phyloP scores from a whole-genome alignment of 2,888 invertebrate genomes.

The Scrobipalpa costella region DNA sequence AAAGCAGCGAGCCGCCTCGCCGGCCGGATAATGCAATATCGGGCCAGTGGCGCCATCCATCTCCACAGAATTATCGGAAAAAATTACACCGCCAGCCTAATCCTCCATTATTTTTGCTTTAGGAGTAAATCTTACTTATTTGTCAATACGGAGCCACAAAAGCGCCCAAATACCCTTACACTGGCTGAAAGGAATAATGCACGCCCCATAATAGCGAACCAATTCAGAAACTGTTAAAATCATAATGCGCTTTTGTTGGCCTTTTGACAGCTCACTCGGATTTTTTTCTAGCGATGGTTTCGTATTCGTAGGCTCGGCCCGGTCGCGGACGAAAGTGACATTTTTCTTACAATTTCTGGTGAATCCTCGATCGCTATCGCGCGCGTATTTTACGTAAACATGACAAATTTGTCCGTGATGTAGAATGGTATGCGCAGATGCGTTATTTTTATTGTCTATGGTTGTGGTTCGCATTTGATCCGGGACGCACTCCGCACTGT shows the following conservation, averaged over 20 bases:
- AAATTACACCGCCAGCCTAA: slow-evolving; percentile 63
- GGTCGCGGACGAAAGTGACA: slow-evolving; percentile 61
- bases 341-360: slow-evolving; percentile 56
- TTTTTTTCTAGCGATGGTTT: slow-evolving; percentile 59
- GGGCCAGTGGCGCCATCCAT: slow-evolving; percentile 69
- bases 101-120: slow-evolving; percentile 75
- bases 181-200: slow-evolving; percentile 75
- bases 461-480: slow-evolving; percentile 74
- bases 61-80: slow-evolving; percentile 52
- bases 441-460: slow-evolving; percentile 77
- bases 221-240: slow-evolving; percentile 79
- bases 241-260: slow-evolving; percentile 76
- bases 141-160: slow-evolving; percentile 80
- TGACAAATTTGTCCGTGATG: slow-evolving; percentile 70
- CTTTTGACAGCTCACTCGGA: slow-evolving; percentile 70
- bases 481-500: slow-evolving; percentile 77
- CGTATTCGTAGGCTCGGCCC: slow-evolving; percentile 60
- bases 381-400: slow-evolving; percentile 78
- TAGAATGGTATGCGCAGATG: slow-evolving; percentile 75
- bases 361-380: slow-evolving; percentile 73
- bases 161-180: slow-evolving; percentile 78
- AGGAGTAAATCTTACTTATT: slow-evolving; percentile 78
- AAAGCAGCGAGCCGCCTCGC: slow-evolving; percentile 47
- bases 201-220: slow-evolving; percentile 76
- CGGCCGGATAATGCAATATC: slow-evolving; percentile 65